phyloP scores from a whole-genome alignment of 2,113 vertebrate genomes.

The Cacatua alba region DNA sequence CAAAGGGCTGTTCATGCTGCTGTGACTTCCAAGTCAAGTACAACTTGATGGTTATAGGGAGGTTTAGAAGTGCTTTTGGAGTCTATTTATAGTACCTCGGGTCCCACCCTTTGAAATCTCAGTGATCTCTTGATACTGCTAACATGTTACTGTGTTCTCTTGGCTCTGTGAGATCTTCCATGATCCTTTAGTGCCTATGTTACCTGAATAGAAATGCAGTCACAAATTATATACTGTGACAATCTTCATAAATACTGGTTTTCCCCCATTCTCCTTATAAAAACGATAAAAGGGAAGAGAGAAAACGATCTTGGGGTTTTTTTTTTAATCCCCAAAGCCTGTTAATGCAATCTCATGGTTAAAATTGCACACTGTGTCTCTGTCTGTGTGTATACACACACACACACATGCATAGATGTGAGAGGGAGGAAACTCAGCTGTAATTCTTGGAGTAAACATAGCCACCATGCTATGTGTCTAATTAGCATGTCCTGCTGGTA shows the following conservation, averaged over 20 bases:
- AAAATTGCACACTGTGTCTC: no score
- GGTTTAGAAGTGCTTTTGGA: background rate
- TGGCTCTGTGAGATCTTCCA: background rate
- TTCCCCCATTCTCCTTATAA: rapidly evolving
- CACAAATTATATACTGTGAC: rapidly evolving
- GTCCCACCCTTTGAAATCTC: background rate
- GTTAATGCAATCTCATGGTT: no score
- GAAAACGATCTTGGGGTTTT: rapidly evolving
- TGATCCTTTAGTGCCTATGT: background rate
- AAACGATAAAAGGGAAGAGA: background rate
- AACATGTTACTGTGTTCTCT: background rate
- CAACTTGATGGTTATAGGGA: background rate
- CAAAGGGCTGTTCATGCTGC: background rate
- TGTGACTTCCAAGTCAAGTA: background rate
- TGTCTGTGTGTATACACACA: no score
- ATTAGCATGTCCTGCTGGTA: no score
- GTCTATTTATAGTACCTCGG: slow-evolving; percentile 8
- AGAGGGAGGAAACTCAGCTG: no score
- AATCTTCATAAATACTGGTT: background rate
- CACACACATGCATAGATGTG: no score
- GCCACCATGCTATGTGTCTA: no score
- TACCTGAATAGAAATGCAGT: background rate
- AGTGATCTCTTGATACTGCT: background rate
- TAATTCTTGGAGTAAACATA: no score
- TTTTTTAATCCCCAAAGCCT: no score